Conservation (phyloP, 2,113 vertebrate species). For the Plotosus lineatus region DNA sequence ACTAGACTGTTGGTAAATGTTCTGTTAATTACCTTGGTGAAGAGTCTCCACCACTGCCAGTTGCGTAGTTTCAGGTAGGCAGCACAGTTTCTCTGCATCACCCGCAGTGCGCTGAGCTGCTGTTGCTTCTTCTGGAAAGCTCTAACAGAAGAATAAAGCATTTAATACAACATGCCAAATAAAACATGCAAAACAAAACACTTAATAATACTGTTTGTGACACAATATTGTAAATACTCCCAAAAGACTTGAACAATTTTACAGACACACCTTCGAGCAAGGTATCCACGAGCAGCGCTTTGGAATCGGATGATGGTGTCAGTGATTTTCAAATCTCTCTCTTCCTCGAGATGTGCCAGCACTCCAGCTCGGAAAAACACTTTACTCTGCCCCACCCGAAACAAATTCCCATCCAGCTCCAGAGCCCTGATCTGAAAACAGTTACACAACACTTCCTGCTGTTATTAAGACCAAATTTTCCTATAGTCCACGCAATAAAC, state of each 20-base stretch:
- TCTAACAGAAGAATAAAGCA: conserved; percentile 60
- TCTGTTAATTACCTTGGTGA: conserved; percentile 49
- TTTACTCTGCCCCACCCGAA: conserved; percentile 89
- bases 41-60: conserved; percentile 94
- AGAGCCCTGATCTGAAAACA: conserved; percentile 79
- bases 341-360: conserved; percentile 87
- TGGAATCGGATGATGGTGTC: conserved; percentile 92
- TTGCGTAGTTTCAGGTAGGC: conserved; percentile 90
- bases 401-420: conserved; percentile 86
- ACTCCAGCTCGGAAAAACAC: conserved; percentile 92
- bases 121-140: conserved; percentile 86
- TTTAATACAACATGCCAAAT: not conserved
- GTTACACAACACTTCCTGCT: conserved; percentile 7
- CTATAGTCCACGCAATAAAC: not conserved
- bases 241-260: not conserved
- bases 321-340: conserved; percentile 89
- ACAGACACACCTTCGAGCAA: conserved; percentile 79
- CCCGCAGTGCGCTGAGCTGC: conserved; percentile 84
- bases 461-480: too few species aligned
- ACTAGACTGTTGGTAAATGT: not conserved
- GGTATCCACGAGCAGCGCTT: conserved; percentile 82
- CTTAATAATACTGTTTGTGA: not conserved
- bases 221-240: not conserved
- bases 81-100: conserved; percentile 89
- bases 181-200: not conserved